phyloP scores from a whole-genome alignment of 2,888 invertebrate species.

The Ferdinandea cuprea region DNA sequence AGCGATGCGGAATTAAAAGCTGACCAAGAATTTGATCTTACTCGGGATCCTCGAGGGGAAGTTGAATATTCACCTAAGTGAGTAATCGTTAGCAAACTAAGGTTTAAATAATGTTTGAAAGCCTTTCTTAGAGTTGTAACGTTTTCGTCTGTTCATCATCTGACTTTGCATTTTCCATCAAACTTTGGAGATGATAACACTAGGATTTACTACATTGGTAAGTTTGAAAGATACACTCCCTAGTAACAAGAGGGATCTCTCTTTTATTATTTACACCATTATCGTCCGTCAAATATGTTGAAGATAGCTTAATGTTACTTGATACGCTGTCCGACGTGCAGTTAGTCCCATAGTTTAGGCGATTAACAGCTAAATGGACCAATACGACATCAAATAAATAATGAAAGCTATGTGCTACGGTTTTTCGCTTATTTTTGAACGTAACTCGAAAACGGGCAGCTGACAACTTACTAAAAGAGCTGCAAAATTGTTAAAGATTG shows the following conservation, averaged over 20 bases:
- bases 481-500: too few species aligned
- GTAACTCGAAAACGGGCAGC: too few species aligned
- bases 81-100: slow-evolving; percentile 68
- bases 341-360: too few species aligned
- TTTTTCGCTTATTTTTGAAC: too few species aligned
- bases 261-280: not conserved
- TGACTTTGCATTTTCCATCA: slow-evolving; percentile 94
- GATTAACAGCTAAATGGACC: too few species aligned
- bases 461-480: too few species aligned
- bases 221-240: not conserved
- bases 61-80: slow-evolving; percentile 96
- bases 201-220: slow-evolving; percentile 94
- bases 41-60: slow-evolving; percentile 89
- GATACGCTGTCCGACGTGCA: too few species aligned
- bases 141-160: slow-evolving; percentile 94
- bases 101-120: not conserved
- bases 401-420: too few species aligned
- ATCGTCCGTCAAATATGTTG: too few species aligned
- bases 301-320: too few species aligned
- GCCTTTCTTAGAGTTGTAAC: slow-evolving; percentile 91
- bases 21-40: slow-evolving; percentile 95
- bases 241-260: not conserved
- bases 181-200: slow-evolving; percentile 95
- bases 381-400: too few species aligned
- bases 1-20: slow-evolving; percentile 90